Base-by-base conservation (phyloP, 1,140 invertebrate species). In the Trichogramma pretiosum region DNA sequence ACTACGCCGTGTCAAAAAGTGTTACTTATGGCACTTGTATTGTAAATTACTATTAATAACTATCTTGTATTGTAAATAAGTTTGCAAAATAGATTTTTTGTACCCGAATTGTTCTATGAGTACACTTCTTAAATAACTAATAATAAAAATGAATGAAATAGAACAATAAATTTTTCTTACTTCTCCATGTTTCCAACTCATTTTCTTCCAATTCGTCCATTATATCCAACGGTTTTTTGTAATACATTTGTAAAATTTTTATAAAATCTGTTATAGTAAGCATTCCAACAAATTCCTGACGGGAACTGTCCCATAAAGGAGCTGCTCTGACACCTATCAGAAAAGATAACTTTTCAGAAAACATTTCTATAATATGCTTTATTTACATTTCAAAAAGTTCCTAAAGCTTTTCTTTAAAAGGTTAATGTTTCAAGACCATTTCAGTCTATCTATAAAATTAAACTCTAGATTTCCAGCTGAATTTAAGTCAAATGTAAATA, bases 231-330 rank as follows among this genome's bases (percentile, higher is more conserved):
- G 91, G 87, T 55, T 89, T 90, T 59, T 89, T 94, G 72, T 98
- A 95, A 74, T 98, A 96, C 83, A 93, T 96, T 73, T 94, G 85
- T 39, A 98, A 76, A 61, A 99, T 98, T 71, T 94, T 93, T 62
- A 99, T 99, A 68, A 99, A 99, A 73, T 99, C 97, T 36, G 97
- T 99, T 59, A 99, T 99, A 28, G 97, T 99, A 40, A 99, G 76
- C 95, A 99, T 98, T 37, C 95, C 90, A 23, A 92, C 86, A 65
- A 86, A 99, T 65, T 87, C 78, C 68, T 98, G 94, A 56, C 83
- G 81, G 39, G 78, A 74, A 50, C 87, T 92, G 65, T 99, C 93
- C 95, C 95, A 99, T 24, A 99, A 74, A 1, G 95, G 95, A 14
- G 97, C 96, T 13, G 96, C 96, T 60, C 96, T 80, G 1, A 99